Evolutionary conservation across 2,797 vertebrate species (phyloP), one percentile per base, ranked within the genome.

Genomic region (Thaleichthys pacificus): DNA sequence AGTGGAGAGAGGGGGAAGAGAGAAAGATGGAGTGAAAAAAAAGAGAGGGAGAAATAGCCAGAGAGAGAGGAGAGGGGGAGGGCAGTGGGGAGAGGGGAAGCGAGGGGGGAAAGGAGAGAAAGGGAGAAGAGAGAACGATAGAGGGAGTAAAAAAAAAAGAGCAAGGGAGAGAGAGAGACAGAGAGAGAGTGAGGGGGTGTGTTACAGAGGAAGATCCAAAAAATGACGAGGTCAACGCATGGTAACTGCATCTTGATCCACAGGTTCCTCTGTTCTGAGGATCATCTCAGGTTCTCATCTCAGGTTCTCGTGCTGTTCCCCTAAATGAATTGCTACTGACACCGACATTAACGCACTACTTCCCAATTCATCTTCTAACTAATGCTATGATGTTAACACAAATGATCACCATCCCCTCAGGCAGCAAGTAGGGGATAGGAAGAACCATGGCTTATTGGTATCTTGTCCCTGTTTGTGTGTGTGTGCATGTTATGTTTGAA

Each of bases 31-130:
- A 61, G 60, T 62, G 72, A 54, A 51, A 54, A 42, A 42, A 77
- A 17, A 61, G 70, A 68, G 82, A 80, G 67, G 73, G 75, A 68
- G 61, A 77, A 73, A 70, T 77, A 72, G 83, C 69, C 70, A 77
- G 7, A 12, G 69, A 28, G 68, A 73, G 71, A 65, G 72, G 77
- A 68, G 47, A 79, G 71, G 76, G 73, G 42, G 56, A 60, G 62
- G 72, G 72, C 68, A 72, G 66, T 71, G 75, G 64, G 63, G 68
- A 77, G 66, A 77, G 75, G 72, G 38, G 74, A 77, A 71, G 58
- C 42, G 76, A 75, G 2, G n/a, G 68, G 68, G 58, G 76, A 51
- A 68, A 72, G 56, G 69, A 69, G 68, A 81, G 69, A 68, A 82
- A 82, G 69, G 78, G 66, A 71, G 72, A 74, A 66, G 58, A 73